Evolutionary conservation across 2,113 vertebrate genomes (phyloP).

Genomic region (Mungos mungo): DNA sequence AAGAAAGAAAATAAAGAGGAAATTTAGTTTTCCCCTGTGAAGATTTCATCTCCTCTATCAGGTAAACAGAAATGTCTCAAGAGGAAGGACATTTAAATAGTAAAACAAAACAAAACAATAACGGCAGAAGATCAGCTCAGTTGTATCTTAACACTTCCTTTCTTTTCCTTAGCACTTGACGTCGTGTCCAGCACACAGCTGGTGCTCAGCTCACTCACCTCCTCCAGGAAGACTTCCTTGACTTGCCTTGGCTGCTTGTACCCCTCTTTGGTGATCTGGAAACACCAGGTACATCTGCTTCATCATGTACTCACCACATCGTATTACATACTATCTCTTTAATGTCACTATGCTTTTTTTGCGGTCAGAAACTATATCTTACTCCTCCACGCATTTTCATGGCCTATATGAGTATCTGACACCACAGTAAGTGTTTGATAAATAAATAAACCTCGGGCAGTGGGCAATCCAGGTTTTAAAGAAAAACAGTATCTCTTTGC

Average conservation of each 20-base stretch:
- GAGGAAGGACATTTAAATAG: not conserved
- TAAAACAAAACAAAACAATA: not conserved
- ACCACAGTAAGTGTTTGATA: conserved; percentile 1
- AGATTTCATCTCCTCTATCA: conserved; percentile 11
- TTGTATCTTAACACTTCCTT: not conserved
- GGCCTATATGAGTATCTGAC: not conserved
- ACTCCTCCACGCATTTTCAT: not conserved
- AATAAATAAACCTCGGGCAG: not conserved
- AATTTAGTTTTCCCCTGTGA: not conserved
- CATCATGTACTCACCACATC: not conserved
- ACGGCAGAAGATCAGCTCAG: not conserved
- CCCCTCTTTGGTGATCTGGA: not conserved
- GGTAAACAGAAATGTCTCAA: not conserved
- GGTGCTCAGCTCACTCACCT: not conserved
- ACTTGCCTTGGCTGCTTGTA: not conserved
- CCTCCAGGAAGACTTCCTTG: conserved; percentile 30
- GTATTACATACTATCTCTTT: not conserved
- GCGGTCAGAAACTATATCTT: not conserved
- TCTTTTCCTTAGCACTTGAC: not conserved
- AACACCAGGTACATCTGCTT: not conserved
- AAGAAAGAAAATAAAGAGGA: not conserved
- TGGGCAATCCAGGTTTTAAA: not conserved
- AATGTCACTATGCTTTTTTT: not conserved
- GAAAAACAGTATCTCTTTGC: not conserved
- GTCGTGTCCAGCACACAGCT: not conserved